A percentile compares a stretch with the other conserved stretches of the same genome.
These are phyloP conservation scores for Drosophila simulans DNA, from an alignment of 1,140 invertebrate species.

Conservation along the genomic window DNA sequence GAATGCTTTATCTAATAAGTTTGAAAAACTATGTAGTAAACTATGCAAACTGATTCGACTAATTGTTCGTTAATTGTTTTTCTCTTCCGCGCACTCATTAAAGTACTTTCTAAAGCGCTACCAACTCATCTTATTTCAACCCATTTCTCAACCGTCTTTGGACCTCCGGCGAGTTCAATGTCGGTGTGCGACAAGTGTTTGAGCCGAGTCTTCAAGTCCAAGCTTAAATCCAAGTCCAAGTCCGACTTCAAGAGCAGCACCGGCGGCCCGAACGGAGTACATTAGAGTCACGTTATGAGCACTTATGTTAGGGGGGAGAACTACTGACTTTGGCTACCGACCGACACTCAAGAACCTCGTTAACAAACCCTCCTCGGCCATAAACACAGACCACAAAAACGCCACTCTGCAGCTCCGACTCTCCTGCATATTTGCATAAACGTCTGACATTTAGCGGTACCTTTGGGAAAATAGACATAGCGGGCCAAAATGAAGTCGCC, in stretches of 20 bases:
- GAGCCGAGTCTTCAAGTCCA: slow-evolving; percentile 26
- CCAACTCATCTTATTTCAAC: slow-evolving; percentile 18
- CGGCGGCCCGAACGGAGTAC: slow-evolving; percentile 37
- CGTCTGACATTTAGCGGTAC: slow-evolving; percentile 73
- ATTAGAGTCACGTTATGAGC: slow-evolving; percentile 77
- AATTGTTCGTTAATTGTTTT: slow-evolving; percentile 25
- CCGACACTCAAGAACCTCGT: slow-evolving; percentile 51
- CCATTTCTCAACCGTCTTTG: slow-evolving; percentile 42
- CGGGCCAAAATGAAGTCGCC: slow-evolving; percentile 33
- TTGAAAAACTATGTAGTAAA: background rate
- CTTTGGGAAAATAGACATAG: slow-evolving; percentile 21
- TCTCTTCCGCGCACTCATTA: slow-evolving; percentile 1
- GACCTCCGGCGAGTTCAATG: slow-evolving; percentile 58
- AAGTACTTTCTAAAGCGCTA: slow-evolving; percentile 39
- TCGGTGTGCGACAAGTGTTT: slow-evolving; percentile 64
- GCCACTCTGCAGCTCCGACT: slow-evolving; percentile 2
- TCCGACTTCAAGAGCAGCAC: slow-evolving; percentile 28
- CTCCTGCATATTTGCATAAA: slow-evolving; percentile 73
- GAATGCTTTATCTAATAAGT: slow-evolving; percentile 10
- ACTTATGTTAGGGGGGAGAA: slow-evolving; percentile 56
- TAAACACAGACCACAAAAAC: slow-evolving; percentile 38
- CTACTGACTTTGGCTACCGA: slow-evolving; percentile 26
- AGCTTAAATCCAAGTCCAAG: slow-evolving; percentile 16
- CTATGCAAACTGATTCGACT: slow-evolving; percentile 3
- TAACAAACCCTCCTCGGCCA: slow-evolving; percentile 51